A percentile compares a stretch with the other conserved stretches of the same genome.
These are phyloP conservation scores for Typhlichthys eigenmanni DNA, from an alignment of 2,797 vertebrate species.

Conservation along the genomic window DNA sequence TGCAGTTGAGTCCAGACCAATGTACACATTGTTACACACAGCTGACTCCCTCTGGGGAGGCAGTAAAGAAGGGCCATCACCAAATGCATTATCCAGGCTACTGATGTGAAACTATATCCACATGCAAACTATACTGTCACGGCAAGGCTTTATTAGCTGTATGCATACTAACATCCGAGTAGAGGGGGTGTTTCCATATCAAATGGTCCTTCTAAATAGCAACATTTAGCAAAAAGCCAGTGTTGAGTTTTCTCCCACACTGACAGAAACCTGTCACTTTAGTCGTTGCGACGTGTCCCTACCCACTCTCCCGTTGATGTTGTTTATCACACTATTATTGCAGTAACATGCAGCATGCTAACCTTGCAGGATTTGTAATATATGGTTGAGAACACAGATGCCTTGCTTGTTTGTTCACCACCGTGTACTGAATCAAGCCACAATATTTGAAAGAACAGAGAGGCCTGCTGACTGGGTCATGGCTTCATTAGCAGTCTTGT, in stretches of 20 bases:
- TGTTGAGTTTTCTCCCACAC: constrained; percentile 40
- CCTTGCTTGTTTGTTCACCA: constrained; percentile 80
- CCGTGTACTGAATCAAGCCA: constrained; percentile 79
- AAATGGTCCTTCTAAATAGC: constrained; percentile 13
- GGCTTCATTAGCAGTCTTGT: constrained; percentile 73
- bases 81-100: constrained; percentile 34
- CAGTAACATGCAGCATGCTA: constrained; percentile 72
- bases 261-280: constrained; percentile 53
- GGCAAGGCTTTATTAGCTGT: constrained; percentile 38
- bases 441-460: constrained; percentile 70
- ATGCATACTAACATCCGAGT: constrained; percentile 60
- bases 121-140: constrained; percentile 42
- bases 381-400: constrained; percentile 78
- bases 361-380: constrained; percentile 68
- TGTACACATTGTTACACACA: constrained; percentile 28
- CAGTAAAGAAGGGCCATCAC: constrained; percentile 17
- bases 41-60: constrained; percentile 17
- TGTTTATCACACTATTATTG: constrained; percentile 64
- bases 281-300: constrained; percentile 26
- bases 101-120: constrained; percentile 44
- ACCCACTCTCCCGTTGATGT: constrained; percentile 55
- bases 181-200: constrained; percentile 17
- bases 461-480: constrained; percentile 72
- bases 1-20: constrained; percentile 33
- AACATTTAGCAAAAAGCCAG: constrained; percentile 1